Conservation (phyloP, 2,113 vertebrate species). For the Leptobrachium ailaonicum region DNA sequence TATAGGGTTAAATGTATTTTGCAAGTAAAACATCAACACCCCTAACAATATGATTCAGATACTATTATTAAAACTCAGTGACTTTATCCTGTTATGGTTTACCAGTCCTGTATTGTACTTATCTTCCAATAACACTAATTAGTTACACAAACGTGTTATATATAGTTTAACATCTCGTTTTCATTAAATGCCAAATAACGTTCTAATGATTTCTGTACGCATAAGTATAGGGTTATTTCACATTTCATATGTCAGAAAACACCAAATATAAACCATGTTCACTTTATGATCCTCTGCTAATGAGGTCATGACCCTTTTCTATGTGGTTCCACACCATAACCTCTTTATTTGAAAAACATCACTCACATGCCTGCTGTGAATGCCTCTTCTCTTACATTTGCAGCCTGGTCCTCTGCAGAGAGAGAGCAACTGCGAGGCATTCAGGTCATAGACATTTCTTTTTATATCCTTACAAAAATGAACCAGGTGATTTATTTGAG, state of each 20-base stretch:
- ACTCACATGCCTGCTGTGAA: neutral
- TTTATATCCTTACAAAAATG: neutral
- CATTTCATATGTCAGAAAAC: slow-evolving; percentile 26
- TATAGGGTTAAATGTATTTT: too few species aligned
- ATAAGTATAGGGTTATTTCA: too few species aligned
- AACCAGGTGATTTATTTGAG: neutral
- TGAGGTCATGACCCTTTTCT: neutral
- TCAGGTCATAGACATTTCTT: neutral
- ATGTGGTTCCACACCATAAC: neutral
- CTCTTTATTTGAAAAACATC: neutral
- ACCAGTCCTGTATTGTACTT: too few species aligned
- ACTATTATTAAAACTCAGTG: too few species aligned
- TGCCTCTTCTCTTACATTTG: neutral
- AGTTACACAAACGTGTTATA: too few species aligned
- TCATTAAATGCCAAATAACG: too few species aligned
- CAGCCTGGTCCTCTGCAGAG: slow-evolving; percentile 16
- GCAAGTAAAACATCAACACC: too few species aligned
- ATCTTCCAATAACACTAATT: too few species aligned
- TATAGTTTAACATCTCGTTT: too few species aligned
- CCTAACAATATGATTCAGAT: too few species aligned
- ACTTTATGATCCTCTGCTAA: neutral
- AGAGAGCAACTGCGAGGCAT: slow-evolving; percentile 20
- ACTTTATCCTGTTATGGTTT: too few species aligned
- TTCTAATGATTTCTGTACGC: too few species aligned
- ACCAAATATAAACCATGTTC: neutral